phyloP scores from a whole-genome alignment of 1,140 invertebrate species.

The Diorhabda elongata region DNA sequence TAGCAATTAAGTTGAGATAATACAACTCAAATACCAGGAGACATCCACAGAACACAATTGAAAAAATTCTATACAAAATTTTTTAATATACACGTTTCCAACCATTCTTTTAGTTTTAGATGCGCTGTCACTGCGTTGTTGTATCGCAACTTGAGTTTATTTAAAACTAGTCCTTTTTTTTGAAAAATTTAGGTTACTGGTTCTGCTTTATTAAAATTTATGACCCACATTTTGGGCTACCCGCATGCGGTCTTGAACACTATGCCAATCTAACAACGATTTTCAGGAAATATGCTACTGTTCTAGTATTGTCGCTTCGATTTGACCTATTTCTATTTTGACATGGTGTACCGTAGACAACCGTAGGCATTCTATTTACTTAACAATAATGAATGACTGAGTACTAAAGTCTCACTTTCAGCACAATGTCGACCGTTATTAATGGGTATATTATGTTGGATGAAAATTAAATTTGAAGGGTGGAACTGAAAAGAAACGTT shows the following conservation, averaged over 20 bases:
- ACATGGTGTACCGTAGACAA: not conserved
- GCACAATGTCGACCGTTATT: no score
- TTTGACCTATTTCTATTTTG: constrained; percentile 12
- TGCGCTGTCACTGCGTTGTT: no score
- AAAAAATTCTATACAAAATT: no score
- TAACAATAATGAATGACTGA: not conserved
- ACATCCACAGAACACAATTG: no score
- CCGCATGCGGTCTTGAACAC: constrained; percentile 15
- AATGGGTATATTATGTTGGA: no score
- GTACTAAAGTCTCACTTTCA: not conserved
- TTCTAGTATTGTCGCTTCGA: not conserved
- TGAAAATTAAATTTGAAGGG: no score
- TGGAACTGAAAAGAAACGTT: no score
- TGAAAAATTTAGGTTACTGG: constrained; percentile 12
- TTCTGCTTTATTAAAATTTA: constrained; percentile 19
- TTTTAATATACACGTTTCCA: no score
- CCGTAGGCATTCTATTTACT: not conserved
- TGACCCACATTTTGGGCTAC: constrained; percentile 4
- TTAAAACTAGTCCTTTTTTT: not conserved
- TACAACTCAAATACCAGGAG: no score
- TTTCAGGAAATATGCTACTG: constrained; percentile 14
- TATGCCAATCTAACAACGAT: constrained; percentile 7
- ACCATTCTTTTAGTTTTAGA: no score
- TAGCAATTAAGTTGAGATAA: no score
- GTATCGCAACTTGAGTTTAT: no score